Conservation (phyloP, 2,113 vertebrate genomes). For the Salvator merianae region DNA sequence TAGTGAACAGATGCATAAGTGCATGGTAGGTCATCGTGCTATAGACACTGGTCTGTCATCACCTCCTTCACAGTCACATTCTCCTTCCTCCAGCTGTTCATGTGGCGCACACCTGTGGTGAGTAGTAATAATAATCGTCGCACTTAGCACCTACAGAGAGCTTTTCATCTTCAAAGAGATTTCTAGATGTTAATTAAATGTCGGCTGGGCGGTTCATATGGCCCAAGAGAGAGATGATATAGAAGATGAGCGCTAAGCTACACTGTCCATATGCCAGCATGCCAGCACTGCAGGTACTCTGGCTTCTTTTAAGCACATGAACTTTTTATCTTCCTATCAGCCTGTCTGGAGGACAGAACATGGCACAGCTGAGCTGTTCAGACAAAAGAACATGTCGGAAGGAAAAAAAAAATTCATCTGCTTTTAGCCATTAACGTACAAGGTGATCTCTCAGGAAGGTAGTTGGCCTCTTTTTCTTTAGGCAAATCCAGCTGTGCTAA, state of each 20-base stretch:
- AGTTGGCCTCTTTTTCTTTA: neutral
- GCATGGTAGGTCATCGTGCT: neutral
- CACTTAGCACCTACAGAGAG: constrained; percentile 1
- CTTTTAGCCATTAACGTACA: neutral
- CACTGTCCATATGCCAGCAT: neutral
- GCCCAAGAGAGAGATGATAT: neutral
- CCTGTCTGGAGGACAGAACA: neutral
- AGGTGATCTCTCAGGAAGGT: neutral
- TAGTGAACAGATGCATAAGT: neutral
- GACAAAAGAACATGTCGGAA: neutral
- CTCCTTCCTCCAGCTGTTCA: constrained; percentile 17
- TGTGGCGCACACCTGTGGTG: constrained; percentile 13
- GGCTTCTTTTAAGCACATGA: neutral
- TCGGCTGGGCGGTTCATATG: neutral
- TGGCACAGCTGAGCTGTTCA: neutral
- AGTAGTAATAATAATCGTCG: neutral
- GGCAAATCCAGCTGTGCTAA: neutral
- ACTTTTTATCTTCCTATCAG: constrained; percentile 12
- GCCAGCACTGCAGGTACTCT: neutral
- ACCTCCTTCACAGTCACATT: neutral
- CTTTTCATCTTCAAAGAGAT: constrained; percentile 15
- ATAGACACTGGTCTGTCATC: neutral
- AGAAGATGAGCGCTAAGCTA: neutral
- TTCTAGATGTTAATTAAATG: constrained; percentile 13
- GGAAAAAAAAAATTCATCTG: neutral